Conservation (phyloP, 2,113 vertebrate genomes). For the Brachyhypopomus gauderio region DNA sequence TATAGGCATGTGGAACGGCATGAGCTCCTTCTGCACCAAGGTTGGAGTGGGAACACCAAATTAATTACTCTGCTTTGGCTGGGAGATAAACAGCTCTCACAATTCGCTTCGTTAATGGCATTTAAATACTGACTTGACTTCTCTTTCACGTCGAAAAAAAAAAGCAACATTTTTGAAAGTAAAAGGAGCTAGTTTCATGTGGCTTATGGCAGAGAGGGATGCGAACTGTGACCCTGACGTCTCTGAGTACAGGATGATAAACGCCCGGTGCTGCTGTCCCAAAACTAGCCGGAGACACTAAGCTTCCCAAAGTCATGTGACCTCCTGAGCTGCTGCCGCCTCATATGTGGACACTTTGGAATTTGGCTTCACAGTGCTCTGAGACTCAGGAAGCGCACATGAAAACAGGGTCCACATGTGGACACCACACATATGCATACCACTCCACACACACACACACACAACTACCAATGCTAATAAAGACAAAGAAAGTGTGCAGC, state of each 20-base stretch:
- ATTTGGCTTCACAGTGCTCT: no score
- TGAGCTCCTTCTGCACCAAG: conserved; percentile 23
- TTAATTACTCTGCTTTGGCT: conserved; percentile 29
- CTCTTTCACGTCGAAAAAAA: conserved; percentile 5
- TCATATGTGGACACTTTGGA: no score
- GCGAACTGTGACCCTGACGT: not conserved
- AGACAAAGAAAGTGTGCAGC: not conserved
- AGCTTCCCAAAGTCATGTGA: conserved; percentile 9
- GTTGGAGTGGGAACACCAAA: conserved; percentile 18
- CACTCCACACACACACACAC: not conserved
- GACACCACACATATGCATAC: not conserved
- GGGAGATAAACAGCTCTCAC: conserved; percentile 40
- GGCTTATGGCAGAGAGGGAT: conserved; percentile 8
- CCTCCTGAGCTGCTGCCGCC: no score
- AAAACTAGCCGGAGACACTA: conserved; percentile 30
- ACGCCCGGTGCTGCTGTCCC: not conserved
- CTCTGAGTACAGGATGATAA: conserved; percentile 6
- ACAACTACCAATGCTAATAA: conserved; percentile 2
- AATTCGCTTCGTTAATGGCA: conserved; percentile 40
- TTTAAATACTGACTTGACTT: conserved; percentile 40
- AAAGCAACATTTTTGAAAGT: conserved; percentile 14
- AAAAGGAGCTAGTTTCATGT: conserved; percentile 14
- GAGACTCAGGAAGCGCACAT: not conserved
- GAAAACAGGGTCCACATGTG: not conserved
- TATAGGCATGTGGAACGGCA: conserved; percentile 33